Evolutionary conservation across 2,888 invertebrate genomes (phyloP).

Genomic region (Oscheius onirici): DNA sequence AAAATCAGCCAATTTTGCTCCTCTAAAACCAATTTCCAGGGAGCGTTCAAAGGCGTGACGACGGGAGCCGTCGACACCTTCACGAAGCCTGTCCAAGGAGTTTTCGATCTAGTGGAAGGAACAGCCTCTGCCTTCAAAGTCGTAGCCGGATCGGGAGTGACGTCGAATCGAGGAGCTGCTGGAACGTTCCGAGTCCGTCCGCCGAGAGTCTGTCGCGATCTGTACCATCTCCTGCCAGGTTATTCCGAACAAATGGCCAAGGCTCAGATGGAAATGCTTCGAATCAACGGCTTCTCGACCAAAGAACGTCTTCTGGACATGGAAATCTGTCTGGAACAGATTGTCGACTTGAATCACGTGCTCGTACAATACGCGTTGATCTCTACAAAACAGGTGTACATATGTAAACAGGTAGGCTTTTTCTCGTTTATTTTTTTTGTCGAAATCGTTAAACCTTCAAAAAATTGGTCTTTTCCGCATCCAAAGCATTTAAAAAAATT

Average conservation of each 20-base stretch:
- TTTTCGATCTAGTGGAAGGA: slow-evolving; percentile 70
- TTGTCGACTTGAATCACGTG: slow-evolving; percentile 36
- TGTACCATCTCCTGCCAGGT: slow-evolving; percentile 58
- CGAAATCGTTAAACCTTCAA: too few species aligned
- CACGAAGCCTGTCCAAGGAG: slow-evolving; percentile 69
- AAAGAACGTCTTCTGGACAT: slow-evolving; percentile 61
- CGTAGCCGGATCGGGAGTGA: slow-evolving; percentile 46
- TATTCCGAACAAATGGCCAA: slow-evolving; percentile 60
- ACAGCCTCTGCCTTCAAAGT: slow-evolving; percentile 69
- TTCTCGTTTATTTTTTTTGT: not conserved
- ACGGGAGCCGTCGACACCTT: slow-evolving; percentile 70
- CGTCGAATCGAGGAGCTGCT: not conserved
- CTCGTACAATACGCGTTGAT: slow-evolving; percentile 63
- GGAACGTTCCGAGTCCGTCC: slow-evolving; percentile 37
- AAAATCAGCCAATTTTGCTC: not conserved
- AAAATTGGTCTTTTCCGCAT: too few species aligned
- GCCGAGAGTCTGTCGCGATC: slow-evolving; percentile 51
- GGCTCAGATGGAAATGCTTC: slow-evolving; percentile 65
- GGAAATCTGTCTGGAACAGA: slow-evolving; percentile 56
- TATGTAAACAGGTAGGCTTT: slow-evolving; percentile 48
- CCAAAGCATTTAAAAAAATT: too few species aligned
- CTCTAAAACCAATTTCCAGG: slow-evolving; percentile 38
- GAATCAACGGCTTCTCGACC: slow-evolving; percentile 63
- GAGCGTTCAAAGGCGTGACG: slow-evolving; percentile 61
- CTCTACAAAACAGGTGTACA: slow-evolving; percentile 65